phyloP scores from a whole-genome alignment of 1,140 invertebrate genomes.

The Pseudobourletiella spinata region DNA sequence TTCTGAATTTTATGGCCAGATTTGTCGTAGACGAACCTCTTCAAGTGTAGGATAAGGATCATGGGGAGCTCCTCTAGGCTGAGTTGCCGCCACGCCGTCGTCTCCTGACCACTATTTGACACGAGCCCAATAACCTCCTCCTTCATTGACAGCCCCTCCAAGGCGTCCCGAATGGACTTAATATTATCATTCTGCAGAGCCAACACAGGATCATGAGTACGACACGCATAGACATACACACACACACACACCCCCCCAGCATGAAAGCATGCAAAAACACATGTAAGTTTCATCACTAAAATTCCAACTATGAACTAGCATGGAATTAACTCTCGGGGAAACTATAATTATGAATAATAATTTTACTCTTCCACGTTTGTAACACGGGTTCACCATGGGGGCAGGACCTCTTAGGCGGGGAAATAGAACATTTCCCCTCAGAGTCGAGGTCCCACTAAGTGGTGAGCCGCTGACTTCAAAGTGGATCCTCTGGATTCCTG shows the following conservation, averaged over 20 bases:
- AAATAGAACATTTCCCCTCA: slow-evolving; percentile 28
- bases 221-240: too few relatives aligned
- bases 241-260: too few relatives aligned
- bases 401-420: background rate
- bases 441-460: slow-evolving; percentile 1
- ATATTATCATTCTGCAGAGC: slow-evolving; percentile 59
- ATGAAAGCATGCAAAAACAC: slow-evolving; percentile 26
- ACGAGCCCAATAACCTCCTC: slow-evolving; percentile 76
- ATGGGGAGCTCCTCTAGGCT: slow-evolving; percentile 76
- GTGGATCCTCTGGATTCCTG: slow-evolving; percentile 1
- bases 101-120: slow-evolving; percentile 67
- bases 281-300: slow-evolving; percentile 11
- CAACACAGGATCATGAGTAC: too few relatives aligned
- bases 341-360: too few relatives aligned
- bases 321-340: slow-evolving; percentile 21
- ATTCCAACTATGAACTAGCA: background rate
- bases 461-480: slow-evolving; percentile 17
- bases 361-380: slow-evolving; percentile 25
- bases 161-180: slow-evolving; percentile 62
- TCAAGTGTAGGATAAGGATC: slow-evolving; percentile 72
- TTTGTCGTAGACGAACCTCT: slow-evolving; percentile 72
- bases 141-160: slow-evolving; percentile 71
- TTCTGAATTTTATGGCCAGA: slow-evolving; percentile 76
- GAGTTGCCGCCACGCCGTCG: slow-evolving; percentile 76
- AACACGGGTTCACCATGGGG: slow-evolving; percentile 19